Evolutionary conservation across 1,140 invertebrate genomes (phyloP).

Genomic region (Subanguina moxae): DNA sequence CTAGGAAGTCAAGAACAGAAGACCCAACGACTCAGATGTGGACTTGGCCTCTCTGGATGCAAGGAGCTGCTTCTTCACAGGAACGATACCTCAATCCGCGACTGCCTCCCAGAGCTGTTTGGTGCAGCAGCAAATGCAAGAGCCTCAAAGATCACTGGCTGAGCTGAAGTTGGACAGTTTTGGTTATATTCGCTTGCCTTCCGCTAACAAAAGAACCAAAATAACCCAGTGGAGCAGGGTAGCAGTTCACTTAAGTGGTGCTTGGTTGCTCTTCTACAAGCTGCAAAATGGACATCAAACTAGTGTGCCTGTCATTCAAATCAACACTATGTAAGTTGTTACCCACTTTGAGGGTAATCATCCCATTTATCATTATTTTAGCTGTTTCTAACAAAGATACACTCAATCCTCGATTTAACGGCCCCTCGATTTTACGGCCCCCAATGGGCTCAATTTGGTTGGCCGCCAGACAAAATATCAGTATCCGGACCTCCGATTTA

Average conservation of each 20-base stretch:
- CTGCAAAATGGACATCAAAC: slow-evolving; percentile 7
- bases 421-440: too few species aligned
- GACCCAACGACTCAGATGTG: background rate
- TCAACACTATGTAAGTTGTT: slow-evolving; percentile 5
- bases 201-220: slow-evolving; percentile 1
- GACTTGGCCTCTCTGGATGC: slow-evolving; percentile 5
- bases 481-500: too few species aligned
- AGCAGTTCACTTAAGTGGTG: background rate
- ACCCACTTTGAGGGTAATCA: too few species aligned
- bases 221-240: background rate
- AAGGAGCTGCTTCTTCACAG: background rate
- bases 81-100: too few species aligned
- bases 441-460: too few species aligned
- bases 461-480: too few species aligned
- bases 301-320: slow-evolving; percentile 2
- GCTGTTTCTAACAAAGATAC: too few species aligned
- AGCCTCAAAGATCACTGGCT: background rate
- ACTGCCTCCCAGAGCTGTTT: background rate
- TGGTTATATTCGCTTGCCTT: slow-evolving; percentile 4
- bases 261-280: slow-evolving; percentile 12
- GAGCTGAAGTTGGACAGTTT: slow-evolving; percentile 1
- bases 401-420: too few species aligned
- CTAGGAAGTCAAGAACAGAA: slow-evolving; percentile 7
- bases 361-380: too few species aligned
- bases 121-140: background rate